phyloP scores from a whole-genome alignment of 2,888 invertebrate genomes.

The Saturnia japonica region DNA sequence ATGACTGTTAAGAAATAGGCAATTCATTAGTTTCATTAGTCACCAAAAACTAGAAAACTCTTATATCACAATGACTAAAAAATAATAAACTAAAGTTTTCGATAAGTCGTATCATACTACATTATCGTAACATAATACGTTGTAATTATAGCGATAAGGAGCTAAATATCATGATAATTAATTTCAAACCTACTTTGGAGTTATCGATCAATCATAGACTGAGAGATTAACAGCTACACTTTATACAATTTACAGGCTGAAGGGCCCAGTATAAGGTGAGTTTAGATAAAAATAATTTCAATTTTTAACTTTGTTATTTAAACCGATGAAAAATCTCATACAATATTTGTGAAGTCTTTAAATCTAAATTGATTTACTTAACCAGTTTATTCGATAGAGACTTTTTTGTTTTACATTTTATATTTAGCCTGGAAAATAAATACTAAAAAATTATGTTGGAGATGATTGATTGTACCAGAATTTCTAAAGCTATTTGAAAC shows the following conservation, averaged over 20 bases:
- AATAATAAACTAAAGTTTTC: neutral
- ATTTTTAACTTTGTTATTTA: neutral
- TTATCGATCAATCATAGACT: neutral
- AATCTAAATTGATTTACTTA: too few relatives aligned
- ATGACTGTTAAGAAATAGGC: neutral
- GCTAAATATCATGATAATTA: neutral
- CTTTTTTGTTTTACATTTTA: too few relatives aligned
- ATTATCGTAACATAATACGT: too few relatives aligned
- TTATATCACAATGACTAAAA: neutral
- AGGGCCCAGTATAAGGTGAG: neutral
- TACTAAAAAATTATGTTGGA: too few relatives aligned
- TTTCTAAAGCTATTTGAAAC: too few relatives aligned
- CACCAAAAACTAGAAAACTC: neutral
- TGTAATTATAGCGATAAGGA: neutral
- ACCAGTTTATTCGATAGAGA: too few relatives aligned
- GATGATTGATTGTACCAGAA: too few relatives aligned
- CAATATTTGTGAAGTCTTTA: neutral
- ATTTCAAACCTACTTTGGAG: neutral
- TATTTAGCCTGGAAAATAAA: too few relatives aligned
- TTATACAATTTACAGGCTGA: neutral
- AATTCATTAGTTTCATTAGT: neutral
- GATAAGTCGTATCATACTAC: slow-evolving; percentile 3
- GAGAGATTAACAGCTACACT: neutral
- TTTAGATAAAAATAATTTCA: neutral
- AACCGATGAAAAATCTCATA: neutral